phyloP scores from a whole-genome alignment of 2,113 vertebrate genomes.

The Glaucomys volans region DNA sequence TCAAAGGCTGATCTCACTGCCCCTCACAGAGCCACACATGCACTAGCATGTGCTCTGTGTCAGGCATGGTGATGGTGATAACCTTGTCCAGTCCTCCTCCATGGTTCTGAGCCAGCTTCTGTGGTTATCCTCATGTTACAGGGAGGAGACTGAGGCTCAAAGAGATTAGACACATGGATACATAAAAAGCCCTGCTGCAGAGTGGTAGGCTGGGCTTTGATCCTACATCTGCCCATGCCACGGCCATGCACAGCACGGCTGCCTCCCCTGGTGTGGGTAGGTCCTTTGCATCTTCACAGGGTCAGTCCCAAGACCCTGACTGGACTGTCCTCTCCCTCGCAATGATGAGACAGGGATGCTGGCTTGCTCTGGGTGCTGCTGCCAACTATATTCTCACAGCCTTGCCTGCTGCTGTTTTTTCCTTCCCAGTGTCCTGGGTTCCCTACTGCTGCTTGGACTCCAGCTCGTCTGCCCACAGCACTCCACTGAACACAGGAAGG shows the following conservation, averaged over 20 bases:
- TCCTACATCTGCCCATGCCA: neutral
- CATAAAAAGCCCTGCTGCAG: neutral
- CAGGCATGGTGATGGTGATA: rapidly evolving
- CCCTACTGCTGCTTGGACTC: slow-evolving; percentile 88
- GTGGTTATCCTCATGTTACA: neutral
- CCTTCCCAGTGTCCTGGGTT: slow-evolving; percentile 85
- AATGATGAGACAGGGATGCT: neutral
- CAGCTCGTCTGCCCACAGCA: slow-evolving; percentile 89
- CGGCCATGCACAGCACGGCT: too few species aligned
- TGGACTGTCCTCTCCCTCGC: neutral
- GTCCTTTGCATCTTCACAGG: neutral
- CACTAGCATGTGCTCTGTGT: neutral
- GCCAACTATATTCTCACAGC: neutral
- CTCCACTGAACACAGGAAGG: slow-evolving; percentile 93
- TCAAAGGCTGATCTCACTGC: neutral
- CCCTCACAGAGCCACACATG: rapidly evolving
- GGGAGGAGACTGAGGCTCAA: neutral
- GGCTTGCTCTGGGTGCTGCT: neutral
- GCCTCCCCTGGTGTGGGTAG: neutral
- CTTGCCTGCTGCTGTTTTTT: slow-evolving; percentile 74
- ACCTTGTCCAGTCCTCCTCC: neutral
- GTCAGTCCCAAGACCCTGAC: neutral
- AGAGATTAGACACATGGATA: neutral
- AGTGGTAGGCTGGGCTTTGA: neutral
- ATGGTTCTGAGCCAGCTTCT: neutral